Conservation (phyloP, 2,113 vertebrate genomes). For the Bubo blakistoni region DNA sequence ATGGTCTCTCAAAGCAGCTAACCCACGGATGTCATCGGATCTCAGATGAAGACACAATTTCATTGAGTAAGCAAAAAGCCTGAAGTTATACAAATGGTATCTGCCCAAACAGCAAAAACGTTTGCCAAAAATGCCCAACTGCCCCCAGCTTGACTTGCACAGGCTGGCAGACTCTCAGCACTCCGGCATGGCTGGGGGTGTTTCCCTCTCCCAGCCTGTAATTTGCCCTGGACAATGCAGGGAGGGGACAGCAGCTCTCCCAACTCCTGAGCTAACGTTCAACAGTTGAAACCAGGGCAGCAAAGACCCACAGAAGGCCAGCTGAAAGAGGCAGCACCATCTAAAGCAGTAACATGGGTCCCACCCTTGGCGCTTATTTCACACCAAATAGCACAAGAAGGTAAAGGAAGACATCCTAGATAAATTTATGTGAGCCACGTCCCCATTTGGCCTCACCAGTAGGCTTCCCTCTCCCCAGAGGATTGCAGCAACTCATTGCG, state of each 20-base stretch:
- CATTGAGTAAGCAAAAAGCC: neutral
- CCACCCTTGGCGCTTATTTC: neutral
- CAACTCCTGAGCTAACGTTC: fast-evolving
- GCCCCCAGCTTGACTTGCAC: neutral
- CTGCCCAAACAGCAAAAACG: neutral
- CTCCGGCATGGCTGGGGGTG: neutral
- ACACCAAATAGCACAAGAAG: neutral
- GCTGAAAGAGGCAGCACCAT: neutral
- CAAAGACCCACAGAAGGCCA: neutral
- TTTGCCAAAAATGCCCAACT: neutral
- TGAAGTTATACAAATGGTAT: neutral
- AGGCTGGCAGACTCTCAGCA: neutral
- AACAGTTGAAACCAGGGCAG: neutral
- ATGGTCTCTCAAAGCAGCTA: neutral
- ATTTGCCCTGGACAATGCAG: neutral
- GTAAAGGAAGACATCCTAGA: neutral
- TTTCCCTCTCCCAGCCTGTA: neutral
- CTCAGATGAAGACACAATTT: neutral
- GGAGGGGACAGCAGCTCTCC: neutral
- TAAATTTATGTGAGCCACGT: neutral
- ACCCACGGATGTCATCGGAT: neutral
- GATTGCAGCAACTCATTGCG: no score
- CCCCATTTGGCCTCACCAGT: neutral
- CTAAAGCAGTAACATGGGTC: neutral
- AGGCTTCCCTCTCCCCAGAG: neutral